These are phyloP conservation scores for Rhynchonycteris naso DNA, from an alignment of 2,797 vertebrate species.

Conservation along the genomic window DNA sequence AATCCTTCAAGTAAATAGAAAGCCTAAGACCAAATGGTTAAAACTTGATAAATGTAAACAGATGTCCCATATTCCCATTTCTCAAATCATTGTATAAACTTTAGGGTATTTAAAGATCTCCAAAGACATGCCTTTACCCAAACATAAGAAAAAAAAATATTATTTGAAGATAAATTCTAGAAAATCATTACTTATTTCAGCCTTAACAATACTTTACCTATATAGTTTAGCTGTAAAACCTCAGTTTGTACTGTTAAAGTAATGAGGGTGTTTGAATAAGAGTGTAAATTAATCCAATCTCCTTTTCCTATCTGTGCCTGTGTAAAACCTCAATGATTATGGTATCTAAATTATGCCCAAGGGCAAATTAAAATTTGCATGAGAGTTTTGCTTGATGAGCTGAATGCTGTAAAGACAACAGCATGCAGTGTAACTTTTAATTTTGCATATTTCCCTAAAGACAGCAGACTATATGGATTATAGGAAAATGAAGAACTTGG, in stretches of 20 bases:
- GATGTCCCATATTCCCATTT: constrained; percentile 70
- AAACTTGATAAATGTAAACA: constrained; percentile 84
- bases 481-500: constrained; percentile 92
- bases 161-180: constrained; percentile 79
- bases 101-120: constrained; percentile 81
- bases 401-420: constrained; percentile 93
- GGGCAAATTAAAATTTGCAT: constrained; percentile 99
- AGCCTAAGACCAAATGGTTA: constrained; percentile 69
- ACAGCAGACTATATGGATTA: constrained; percentile 92
- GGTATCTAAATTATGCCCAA: constrained; percentile 99
- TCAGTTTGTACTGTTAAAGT: constrained; percentile 96
- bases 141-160: constrained; percentile 85
- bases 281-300: constrained; percentile 97
- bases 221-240: constrained; percentile 91
- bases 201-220: constrained; percentile 89
- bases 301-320: constrained; percentile 90
- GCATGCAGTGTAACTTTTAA: constrained; percentile 94
- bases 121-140: constrained; percentile 81
- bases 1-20: constrained; percentile 83
- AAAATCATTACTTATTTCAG: constrained; percentile 85
- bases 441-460: constrained; percentile 93
- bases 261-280: constrained; percentile 99
- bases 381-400: constrained; percentile 94
- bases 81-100: constrained; percentile 82
- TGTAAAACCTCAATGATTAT: constrained; percentile 98